A percentile compares a stretch with the other conserved stretches of the same genome.
Evolutionary conservation across 1,140 invertebrate species (phyloP).

Genomic region (Atta texana): DNA sequence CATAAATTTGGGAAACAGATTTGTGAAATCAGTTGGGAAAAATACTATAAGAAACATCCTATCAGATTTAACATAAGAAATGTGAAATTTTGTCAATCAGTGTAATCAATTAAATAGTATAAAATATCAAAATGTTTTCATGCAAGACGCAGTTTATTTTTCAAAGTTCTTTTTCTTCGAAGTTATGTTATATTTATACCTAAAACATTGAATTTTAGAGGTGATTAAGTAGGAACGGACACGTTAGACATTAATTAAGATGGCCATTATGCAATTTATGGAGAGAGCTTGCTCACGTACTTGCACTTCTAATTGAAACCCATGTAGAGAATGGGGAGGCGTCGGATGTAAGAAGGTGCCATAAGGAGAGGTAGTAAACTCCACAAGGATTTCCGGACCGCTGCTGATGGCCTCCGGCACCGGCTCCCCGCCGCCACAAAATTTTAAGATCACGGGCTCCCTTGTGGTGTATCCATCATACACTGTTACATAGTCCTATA

Average conservation of each 20-base stretch:
- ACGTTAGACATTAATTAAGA: slow-evolving; percentile 47
- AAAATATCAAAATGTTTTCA: not conserved
- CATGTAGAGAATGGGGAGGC: slow-evolving; percentile 92
- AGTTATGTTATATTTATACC: not conserved
- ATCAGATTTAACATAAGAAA: no score
- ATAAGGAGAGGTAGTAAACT: slow-evolving; percentile 96
- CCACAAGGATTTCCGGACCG: slow-evolving; percentile 94
- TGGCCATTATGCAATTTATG: slow-evolving; percentile 55
- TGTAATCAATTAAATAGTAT: not conserved
- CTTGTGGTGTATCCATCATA: slow-evolving; percentile 96
- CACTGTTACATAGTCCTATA: slow-evolving; percentile 94
- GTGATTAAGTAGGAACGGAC: slow-evolving; percentile 29
- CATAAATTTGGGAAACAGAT: no score
- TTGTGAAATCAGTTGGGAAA: no score
- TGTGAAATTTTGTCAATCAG: no score
- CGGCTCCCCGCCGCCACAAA: slow-evolving; percentile 94
- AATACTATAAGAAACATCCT: no score
- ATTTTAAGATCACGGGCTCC: slow-evolving; percentile 95
- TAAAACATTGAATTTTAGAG: slow-evolving; percentile 24
- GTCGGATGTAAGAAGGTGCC: slow-evolving; percentile 94
- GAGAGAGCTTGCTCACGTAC: slow-evolving; percentile 83
- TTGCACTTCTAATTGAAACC: slow-evolving; percentile 95
- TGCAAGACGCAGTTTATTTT: not conserved
- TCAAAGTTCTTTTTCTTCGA: not conserved
- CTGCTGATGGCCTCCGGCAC: slow-evolving; percentile 94